Evolutionary conservation across 2,888 invertebrate genomes (phyloP).

Genomic region (Pristionchus fissidentatus): DNA sequence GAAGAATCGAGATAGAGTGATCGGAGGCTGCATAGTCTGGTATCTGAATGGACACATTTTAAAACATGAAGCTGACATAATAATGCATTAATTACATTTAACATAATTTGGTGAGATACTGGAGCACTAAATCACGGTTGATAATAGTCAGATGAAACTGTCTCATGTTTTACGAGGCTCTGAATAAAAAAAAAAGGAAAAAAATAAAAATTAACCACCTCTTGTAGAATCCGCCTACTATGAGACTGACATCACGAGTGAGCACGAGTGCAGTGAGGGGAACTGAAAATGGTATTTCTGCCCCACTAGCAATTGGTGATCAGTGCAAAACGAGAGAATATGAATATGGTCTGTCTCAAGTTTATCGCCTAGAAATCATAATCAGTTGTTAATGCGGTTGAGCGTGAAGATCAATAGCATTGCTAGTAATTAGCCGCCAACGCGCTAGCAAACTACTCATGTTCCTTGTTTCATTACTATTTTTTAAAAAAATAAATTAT

Average conservation of each 20-base stretch:
- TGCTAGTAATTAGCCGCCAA: no score
- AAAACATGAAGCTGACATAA: neutral
- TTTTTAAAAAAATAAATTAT: neutral
- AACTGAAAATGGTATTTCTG: no score
- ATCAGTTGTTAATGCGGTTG: neutral
- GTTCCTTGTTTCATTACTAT: neutral
- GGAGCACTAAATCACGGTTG: neutral
- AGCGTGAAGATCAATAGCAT: no score
- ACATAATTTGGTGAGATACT: neutral
- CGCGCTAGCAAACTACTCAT: neutral
- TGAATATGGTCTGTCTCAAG: no score
- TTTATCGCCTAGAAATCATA: no score
- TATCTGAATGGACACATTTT: neutral
- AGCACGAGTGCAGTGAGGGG: conserved; percentile 85
- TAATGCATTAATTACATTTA: neutral
- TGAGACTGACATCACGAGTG: conserved; percentile 86
- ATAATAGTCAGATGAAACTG: neutral
- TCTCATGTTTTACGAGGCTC: no score
- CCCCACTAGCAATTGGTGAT: no score
- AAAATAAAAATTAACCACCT: conserved; percentile 80
- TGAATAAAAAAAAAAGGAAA: no score
- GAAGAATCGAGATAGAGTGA: conserved; percentile 67
- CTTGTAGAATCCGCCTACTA: conserved; percentile 89
- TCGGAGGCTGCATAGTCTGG: conserved; percentile 76
- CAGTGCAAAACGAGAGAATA: no score